phyloP scores from a whole-genome alignment of 1,140 invertebrate genomes.

The Megathymus violae region DNA sequence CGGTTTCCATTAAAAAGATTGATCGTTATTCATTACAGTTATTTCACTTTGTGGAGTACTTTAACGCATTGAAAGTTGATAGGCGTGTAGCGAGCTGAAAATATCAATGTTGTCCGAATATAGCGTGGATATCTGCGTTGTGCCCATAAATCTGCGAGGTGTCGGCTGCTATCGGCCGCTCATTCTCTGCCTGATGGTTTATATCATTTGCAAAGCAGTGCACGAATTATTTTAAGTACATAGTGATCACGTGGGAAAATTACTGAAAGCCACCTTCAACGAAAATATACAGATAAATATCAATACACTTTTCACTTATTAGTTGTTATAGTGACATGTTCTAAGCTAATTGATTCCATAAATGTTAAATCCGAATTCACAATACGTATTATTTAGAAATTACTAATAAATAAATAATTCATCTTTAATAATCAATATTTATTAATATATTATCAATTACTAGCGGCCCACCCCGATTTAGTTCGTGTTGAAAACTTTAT shows the following conservation, averaged over 20 bases:
- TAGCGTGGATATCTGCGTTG: conserved; percentile 63
- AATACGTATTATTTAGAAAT: too few relatives aligned
- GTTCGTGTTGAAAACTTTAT: too few relatives aligned
- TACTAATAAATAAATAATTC: too few relatives aligned
- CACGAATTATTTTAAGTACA: conserved; percentile 65
- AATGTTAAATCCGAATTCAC: too few relatives aligned
- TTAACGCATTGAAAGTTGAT: conserved; percentile 72
- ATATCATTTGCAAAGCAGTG: conserved; percentile 79
- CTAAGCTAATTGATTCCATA: too few relatives aligned
- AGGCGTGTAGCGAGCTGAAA: conserved; percentile 67
- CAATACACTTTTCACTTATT: too few relatives aligned
- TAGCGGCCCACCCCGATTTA: too few relatives aligned
- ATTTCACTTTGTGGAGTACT: conserved; percentile 70
- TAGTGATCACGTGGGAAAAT: conserved; percentile 5
- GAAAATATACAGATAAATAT: too few relatives aligned
- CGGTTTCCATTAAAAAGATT: conserved; percentile 48
- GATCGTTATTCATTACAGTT: conserved; percentile 58
- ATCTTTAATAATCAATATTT: too few relatives aligned
- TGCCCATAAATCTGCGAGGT: conserved; percentile 75
- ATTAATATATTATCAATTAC: too few relatives aligned
- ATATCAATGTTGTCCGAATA: conserved; percentile 77
- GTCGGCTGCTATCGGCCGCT: conserved; percentile 72
- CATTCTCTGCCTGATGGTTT: conserved; percentile 75
- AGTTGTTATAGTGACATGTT: too few relatives aligned
- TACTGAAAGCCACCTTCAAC: conserved; percentile 11